Base-by-base conservation (phyloP, 2,888 invertebrate genomes). In the Syrista parreyssii region DNA sequence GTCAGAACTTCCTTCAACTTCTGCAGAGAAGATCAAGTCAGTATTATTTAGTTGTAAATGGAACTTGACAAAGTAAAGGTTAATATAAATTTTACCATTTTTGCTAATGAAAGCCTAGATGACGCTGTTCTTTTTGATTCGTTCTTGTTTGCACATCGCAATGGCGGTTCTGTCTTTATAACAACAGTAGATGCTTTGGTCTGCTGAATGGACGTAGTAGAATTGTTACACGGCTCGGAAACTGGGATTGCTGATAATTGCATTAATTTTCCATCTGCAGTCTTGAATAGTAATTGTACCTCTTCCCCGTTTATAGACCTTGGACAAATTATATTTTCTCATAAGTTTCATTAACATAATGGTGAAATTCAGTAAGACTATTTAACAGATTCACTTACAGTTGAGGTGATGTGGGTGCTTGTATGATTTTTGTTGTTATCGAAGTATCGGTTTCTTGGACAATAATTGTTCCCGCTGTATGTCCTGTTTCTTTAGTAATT, bases 211-310 rank as follows among this genome's bases (percentile, higher is more conserved):
- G 80, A 79, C 71, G 78, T 80, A 4, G 73, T 76, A 4, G 78
- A 79, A 35, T 80, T 78, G 12, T 80, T 77, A 74, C 84, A 77
- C 71, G 76, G 81, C 75, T 87, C 83, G 71, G 71, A 76, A 68
- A 90, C 79, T 11, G 92, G 90, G 68, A 90, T 86, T 11, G 92
- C 91, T 9, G 92, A 92, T 40, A 93, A 87, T 78, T 92, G 92
- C 82, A 93, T 90, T 73, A 93, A 88, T 86, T 92, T 92, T 11
- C 94, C 94, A 87, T 92, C 92, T 6, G 93, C 92, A 34, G 93
- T 92, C 86, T 93, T 92, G 73, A 94, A 85, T 68, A 93, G 86
- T 32, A 94, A 88, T 83, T 93, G 93, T 80, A 93, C 90, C 78
- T 92, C 88, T 78, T 89, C 88, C 4, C 88, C 88, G 75, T 89